Percentiles rank a stretch among this genome's conserved stretches.
These are phyloP conservation scores for Brachynemurus nebulosus DNA, from an alignment of 2,888 invertebrate genomes.

Conservation along the genomic window DNA sequence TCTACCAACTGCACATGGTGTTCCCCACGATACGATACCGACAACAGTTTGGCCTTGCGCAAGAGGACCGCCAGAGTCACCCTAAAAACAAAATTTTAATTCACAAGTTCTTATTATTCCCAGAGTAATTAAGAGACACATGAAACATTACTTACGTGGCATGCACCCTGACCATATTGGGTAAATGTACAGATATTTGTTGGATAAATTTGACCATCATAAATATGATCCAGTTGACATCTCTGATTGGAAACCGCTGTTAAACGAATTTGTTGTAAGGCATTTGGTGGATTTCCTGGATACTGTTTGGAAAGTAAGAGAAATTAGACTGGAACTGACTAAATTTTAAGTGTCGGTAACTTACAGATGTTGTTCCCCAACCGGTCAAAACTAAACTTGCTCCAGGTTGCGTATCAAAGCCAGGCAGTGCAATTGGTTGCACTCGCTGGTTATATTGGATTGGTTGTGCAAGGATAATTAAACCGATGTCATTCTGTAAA, in stretches of 20 bases:
- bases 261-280: slow-evolving; percentile 38
- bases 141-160: slow-evolving; percentile 18
- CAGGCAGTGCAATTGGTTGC: slow-evolving; percentile 41
- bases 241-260: slow-evolving; percentile 35
- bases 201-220: slow-evolving; percentile 23
- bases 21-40: slow-evolving; percentile 35
- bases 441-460: slow-evolving; percentile 39
- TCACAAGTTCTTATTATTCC: not conserved
- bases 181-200: slow-evolving; percentile 20
- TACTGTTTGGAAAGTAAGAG: too few relatives aligned
- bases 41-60: slow-evolving; percentile 35
- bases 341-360: too few relatives aligned
- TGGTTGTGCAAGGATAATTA: slow-evolving; percentile 40
- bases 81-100: slow-evolving; percentile 10
- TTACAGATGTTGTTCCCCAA: slow-evolving; percentile 43
- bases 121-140: not conserved
- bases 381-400: slow-evolving; percentile 41
- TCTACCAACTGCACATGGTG: slow-evolving; percentile 30
- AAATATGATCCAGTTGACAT: too few relatives aligned
- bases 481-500: slow-evolving; percentile 52
- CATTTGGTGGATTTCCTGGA: slow-evolving; percentile 27
- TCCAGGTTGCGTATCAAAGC: slow-evolving; percentile 35
- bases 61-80: slow-evolving; percentile 43
- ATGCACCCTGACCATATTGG: slow-evolving; percentile 22
- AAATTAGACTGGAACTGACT: too few relatives aligned